These are phyloP conservation scores for Gyrodactylus bullatarudis DNA, from an alignment of 1,140 invertebrate genomes.

Conservation along the genomic window DNA sequence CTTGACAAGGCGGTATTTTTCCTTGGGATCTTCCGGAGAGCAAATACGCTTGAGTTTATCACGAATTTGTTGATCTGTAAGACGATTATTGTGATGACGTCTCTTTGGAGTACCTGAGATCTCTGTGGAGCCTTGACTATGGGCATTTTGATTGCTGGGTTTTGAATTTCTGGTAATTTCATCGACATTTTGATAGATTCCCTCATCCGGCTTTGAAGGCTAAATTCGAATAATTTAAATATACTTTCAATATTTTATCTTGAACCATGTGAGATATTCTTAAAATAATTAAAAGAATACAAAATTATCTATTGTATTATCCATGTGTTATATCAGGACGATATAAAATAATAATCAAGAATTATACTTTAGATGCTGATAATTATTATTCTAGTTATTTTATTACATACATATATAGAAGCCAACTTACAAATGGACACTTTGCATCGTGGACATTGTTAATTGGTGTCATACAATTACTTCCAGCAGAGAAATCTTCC, in stretches of 20 bases:
- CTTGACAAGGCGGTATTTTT: background rate
- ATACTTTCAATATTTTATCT: no score
- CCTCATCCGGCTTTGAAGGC: background rate
- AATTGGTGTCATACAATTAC: background rate
- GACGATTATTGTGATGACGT: background rate
- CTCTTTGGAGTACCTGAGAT: background rate
- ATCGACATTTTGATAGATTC: background rate
- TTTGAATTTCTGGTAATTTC: background rate
- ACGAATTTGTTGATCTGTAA: background rate
- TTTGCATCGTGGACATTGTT: background rate
- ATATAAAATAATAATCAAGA: no score
- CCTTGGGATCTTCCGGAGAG: background rate
- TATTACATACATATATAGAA: no score
- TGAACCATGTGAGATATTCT: no score
- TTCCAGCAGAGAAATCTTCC: background rate
- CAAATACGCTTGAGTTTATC: background rate
- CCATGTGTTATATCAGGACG: no score
- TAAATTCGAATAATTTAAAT: no score
- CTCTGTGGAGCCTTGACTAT: background rate
- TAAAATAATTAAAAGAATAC: no score
- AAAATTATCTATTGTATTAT: no score
- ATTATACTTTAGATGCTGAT: no score
- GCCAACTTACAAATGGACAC: no score
- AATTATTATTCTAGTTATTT: no score
- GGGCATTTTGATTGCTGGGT: background rate